A percentile compares a stretch with the other conserved stretches of the same genome.
These are phyloP conservation scores for Caenorhabditis remanei DNA, from an alignment of 1,140 invertebrate species.

Conservation along the genomic window DNA sequence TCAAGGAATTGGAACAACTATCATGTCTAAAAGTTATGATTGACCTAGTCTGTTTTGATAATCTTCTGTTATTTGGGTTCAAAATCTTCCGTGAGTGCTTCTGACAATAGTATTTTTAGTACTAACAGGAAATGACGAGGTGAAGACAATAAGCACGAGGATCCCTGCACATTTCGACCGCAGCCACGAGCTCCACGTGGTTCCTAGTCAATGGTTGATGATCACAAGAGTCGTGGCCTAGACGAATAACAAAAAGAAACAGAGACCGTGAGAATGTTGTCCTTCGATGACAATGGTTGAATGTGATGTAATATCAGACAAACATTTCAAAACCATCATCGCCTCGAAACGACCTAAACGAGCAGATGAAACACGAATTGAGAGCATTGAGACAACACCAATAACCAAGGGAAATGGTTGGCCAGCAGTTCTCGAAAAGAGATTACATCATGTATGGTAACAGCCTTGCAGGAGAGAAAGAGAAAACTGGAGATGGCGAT, in stretches of 20 bases:
- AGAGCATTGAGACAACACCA: not conserved
- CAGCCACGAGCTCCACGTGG: constrained; percentile 49
- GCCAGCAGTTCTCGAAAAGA: not conserved
- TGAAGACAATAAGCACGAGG: constrained; percentile 37
- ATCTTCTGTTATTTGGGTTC: not conserved
- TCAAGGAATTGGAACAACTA: too few relatives aligned
- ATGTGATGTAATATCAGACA: constrained; percentile 36
- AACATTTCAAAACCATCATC: constrained; percentile 31
- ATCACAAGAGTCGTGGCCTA: constrained; percentile 21
- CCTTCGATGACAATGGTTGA: not conserved
- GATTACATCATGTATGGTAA: constrained; percentile 43
- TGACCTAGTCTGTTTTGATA: too few relatives aligned
- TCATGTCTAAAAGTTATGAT: too few relatives aligned
- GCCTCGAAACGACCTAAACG: too few relatives aligned
- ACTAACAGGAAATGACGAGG: constrained; percentile 40
- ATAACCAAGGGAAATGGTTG: not conserved
- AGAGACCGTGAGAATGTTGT: constrained; percentile 50
- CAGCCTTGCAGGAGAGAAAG: not conserved
- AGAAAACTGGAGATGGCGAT: not conserved
- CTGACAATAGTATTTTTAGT: not conserved
- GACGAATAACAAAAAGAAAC: constrained; percentile 38
- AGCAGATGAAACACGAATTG: not conserved
- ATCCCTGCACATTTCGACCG: constrained; percentile 20
- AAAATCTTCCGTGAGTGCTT: not conserved
- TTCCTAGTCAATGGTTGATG: constrained; percentile 42